A percentile compares a stretch with the other conserved stretches of the same genome.
Evolutionary conservation across 2,888 invertebrate genomes (phyloP).

Genomic region (Cenopis cana): DNA sequence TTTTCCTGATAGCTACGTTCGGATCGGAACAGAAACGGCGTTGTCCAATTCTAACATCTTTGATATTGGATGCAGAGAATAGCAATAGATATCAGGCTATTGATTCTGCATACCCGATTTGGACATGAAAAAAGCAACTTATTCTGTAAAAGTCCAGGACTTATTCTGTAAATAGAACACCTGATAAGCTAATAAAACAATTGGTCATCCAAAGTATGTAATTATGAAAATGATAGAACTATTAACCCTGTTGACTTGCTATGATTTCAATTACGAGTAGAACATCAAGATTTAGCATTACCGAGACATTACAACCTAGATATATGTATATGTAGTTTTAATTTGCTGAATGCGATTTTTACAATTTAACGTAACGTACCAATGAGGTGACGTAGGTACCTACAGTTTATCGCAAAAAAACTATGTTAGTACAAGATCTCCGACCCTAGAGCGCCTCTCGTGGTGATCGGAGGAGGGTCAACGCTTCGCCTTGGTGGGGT

Average conservation of each 20-base stretch:
- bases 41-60: too few relatives aligned
- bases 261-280: not conserved
- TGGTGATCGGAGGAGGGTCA: conserved; percentile 79
- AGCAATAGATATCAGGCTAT: too few relatives aligned
- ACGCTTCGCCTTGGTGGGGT: conserved; percentile 81
- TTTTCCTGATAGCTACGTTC: too few relatives aligned
- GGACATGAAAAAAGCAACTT: too few relatives aligned
- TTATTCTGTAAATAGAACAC: too few relatives aligned
- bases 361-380: not conserved
- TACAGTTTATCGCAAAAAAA: conserved; percentile 30
- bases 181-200: not conserved
- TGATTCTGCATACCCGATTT: too few relatives aligned
- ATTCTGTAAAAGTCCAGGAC: too few relatives aligned
- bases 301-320: not conserved
- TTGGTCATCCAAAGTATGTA: not conserved
- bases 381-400: conserved; percentile 6
- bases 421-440: conserved; percentile 38
- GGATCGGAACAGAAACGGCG: too few relatives aligned
- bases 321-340: too few relatives aligned
- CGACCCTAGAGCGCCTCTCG: conserved; percentile 56
- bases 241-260: not conserved
- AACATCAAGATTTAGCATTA: conserved; percentile 6
- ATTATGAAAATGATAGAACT: not conserved
- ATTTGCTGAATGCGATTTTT: conserved; percentile 12
- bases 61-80: too few relatives aligned